A percentile compares a stretch with the other conserved stretches of the same genome.
phyloP scores from a whole-genome alignment of 2,888 invertebrate genomes.

The Napeogenes inachia region DNA sequence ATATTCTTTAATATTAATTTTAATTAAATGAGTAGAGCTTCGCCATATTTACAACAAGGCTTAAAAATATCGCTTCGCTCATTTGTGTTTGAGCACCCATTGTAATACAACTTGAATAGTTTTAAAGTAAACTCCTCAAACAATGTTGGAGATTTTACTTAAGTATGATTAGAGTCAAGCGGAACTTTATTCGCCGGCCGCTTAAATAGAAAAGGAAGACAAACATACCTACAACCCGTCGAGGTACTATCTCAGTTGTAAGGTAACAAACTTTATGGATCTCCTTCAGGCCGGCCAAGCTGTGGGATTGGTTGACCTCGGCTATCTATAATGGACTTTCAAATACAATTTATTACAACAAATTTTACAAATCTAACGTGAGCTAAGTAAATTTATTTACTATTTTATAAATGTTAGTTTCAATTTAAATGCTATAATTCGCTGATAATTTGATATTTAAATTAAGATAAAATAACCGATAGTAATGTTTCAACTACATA shows the following conservation, averaged over 20 bases:
- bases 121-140: background rate
- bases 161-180: background rate
- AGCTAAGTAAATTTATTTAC: no score
- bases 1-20: no score
- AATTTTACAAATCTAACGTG: background rate
- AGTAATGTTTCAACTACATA: no score
- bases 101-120: background rate
- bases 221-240: conserved; percentile 10
- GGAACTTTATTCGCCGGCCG: conserved; percentile 7
- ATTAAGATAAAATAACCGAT: no score
- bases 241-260: conserved; percentile 11
- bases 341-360: background rate
- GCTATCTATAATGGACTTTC: conserved; percentile 2
- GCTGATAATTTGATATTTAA: no score
- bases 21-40: no score
- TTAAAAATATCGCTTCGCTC: no score
- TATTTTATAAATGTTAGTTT: no score
- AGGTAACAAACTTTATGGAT: conserved; percentile 15
- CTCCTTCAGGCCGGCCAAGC: conserved; percentile 3
- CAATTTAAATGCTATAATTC: no score
- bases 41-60: no score
- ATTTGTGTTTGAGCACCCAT: background rate
- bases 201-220: conserved; percentile 14
- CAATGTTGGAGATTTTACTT: conserved; percentile 1
- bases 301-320: conserved; percentile 1